Base-by-base conservation (phyloP, 1,140 invertebrate species). In the Drosophila ficusphila region DNA sequence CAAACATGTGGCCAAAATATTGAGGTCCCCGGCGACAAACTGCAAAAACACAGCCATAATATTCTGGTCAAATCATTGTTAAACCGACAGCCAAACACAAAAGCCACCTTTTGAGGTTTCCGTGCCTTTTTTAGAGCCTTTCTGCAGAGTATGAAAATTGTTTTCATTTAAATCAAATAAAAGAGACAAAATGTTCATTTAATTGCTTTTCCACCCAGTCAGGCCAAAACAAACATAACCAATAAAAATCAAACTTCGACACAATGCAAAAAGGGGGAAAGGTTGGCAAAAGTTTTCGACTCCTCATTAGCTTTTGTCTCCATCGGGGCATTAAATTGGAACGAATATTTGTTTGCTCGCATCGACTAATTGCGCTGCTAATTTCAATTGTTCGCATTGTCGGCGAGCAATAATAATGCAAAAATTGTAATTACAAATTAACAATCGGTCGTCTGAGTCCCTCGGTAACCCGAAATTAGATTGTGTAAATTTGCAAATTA, bases 371-470 rank as follows among this genome's bases (percentile, higher is more conserved):
- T 88, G 77, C 82, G 58, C 69, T 75, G 77, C 82, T 88, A 88
- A 88, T 88, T 88, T 88, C 82, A 81, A 88, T 88, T 88, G 82
- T 86, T 88, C 67, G 64, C 62, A 74, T 73, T 68, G 75, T 73
- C 69, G 69, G 53, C 74, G 68, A 14, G 41, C 61, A 75, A 78
- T 78, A 85, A 88, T 86, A 67, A 78, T 48, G 82, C 69, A 72
- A 88, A 83, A 88, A 78, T 88, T 88, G 79, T 88, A 88, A 88
- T 88, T 88, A 88, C 82, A 88, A 88, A 88, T 88, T 88, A 88
- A 76, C 77, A 88, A 81, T 82, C 61, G 75, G 67, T 60, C 34
- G 29, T 12, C 25, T 44, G 31, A 21, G 33, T 46, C 68, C 53
- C 39, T 27, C 21, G 49, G 39, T 73, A 57, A 57, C 49, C 51